Conservation (phyloP, 1,140 invertebrate species). For the Agrypnia vestita region DNA sequence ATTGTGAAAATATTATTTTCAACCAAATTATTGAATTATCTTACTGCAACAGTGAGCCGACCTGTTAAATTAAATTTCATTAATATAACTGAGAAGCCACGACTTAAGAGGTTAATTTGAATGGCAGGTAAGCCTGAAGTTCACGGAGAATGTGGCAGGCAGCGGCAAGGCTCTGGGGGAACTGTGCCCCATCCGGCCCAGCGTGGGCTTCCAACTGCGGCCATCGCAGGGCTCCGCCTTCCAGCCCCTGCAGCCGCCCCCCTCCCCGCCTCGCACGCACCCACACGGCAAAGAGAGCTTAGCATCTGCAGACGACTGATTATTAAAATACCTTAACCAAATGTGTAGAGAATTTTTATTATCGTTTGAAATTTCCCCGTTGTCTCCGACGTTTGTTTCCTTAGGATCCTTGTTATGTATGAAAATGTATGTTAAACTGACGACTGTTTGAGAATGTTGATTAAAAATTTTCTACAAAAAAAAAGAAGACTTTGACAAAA, state of each 20-base stretch:
- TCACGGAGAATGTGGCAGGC: constrained; percentile 72
- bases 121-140: constrained; percentile 77
- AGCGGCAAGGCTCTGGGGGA: constrained; percentile 47
- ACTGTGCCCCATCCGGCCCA: constrained; percentile 67
- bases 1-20: no score
- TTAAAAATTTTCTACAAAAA: constrained; percentile 49
- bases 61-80: no score
- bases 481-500: constrained; percentile 72
- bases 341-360: constrained; percentile 58
- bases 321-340: constrained; percentile 46
- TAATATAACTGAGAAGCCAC: no score
- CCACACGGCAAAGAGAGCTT: constrained; percentile 36
- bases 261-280: constrained; percentile 57
- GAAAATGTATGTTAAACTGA: constrained; percentile 55
- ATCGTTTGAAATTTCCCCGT: constrained; percentile 50
- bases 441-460: constrained; percentile 56
- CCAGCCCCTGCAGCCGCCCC: constrained; percentile 80
- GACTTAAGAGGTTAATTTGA: no score
- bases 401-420: constrained; percentile 53
- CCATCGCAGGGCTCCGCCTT: constrained; percentile 88
- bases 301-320: constrained; percentile 50
- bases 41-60: no score
- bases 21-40: no score
- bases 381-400: constrained; percentile 46
- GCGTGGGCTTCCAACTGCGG: constrained; percentile 83